Evolutionary conservation across 1,140 invertebrate genomes (phyloP), one percentile per base, ranked within the genome.

Genomic region (Musca vetustissima): DNA sequence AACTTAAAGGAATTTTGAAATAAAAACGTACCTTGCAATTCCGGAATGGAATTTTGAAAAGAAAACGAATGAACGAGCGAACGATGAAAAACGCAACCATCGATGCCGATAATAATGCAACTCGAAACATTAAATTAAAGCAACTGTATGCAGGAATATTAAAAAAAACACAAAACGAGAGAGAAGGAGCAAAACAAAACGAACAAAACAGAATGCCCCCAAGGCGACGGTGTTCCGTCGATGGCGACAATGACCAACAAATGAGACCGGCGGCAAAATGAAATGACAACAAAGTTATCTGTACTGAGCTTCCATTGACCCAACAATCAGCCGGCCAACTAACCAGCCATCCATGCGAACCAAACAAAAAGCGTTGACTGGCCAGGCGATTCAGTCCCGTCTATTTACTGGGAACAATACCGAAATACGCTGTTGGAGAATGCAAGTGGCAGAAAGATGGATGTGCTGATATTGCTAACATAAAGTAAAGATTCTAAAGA

Each of bases 281-380:
- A 36, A 61, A 61, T 61, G 57, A 61, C 57, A 61, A 61, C 57
- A 61, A 61, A 61, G 57, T 61, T 61, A 61, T 59, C 55, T 43
- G 28, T 43, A n/a, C 17, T 17, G n/a, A n/a, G 57, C 21, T 61
- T 61, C 57, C 28, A 61, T 43, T 43, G 36, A 32, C 28, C 28
- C 28, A n/a, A n/a, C n/a, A n/a, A n/a, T n/a, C n/a, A n/a, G n/a
- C n/a, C 8, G 32, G 9, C 14, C 21, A 24, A 59, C 25, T 25
- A 59, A 7, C 21, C 55, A 28, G 55, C 17, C 49, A 52, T 3
- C 11, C 36, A 43, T 43, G 36, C 36, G 36, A 43, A 43, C 11
- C 11, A 43, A 43, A 43, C 11, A 2, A 7, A 7, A 43, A 9
- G 4, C 6, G 6, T 43, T 8, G 6, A 43, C 36, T 43, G 36